Percentiles rank a stretch among this genome's conserved stretches.
phyloP scores from a whole-genome alignment of 1,140 invertebrate genomes.

The Microplitis mediator region DNA sequence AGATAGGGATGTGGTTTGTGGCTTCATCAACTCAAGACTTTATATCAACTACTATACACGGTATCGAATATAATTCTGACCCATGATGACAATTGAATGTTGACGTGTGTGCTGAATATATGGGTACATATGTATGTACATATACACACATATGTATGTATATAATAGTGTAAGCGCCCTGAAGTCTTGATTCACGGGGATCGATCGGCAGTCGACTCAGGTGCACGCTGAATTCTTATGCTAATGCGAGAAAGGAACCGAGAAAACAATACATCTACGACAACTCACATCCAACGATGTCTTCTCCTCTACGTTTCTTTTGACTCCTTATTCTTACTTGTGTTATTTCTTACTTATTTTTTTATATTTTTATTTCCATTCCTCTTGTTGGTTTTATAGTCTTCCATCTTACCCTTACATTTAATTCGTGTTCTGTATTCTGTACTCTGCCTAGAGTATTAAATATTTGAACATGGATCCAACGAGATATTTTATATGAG shows the following conservation, averaged over 20 bases:
- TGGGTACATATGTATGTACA: not conserved
- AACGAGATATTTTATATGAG: constrained; percentile 54
- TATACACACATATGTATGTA: not conserved
- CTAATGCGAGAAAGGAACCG: constrained; percentile 57
- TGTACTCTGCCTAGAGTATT: constrained; percentile 50
- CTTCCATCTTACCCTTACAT: not conserved
- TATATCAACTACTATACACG: not conserved
- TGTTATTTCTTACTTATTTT: constrained; percentile 18
- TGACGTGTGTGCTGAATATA: not conserved
- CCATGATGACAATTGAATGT: constrained; percentile 42
- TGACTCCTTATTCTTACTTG: constrained; percentile 3
- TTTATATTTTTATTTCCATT: constrained; percentile 4
- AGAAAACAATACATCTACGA: constrained; percentile 55
- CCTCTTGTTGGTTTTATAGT: not conserved
- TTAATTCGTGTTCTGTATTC: constrained; percentile 44
- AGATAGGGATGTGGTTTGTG: not conserved
- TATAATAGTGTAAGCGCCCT: constrained; percentile 20
- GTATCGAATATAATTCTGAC: not conserved
- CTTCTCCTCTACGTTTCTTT: not conserved
- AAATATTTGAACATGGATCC: constrained; percentile 50
- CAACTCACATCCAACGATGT: constrained; percentile 39
- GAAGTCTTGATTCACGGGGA: constrained; percentile 53
- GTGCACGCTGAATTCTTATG: constrained; percentile 57
- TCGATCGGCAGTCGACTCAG: constrained; percentile 50
- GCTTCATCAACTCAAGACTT: not conserved